Percentiles rank a stretch among this genome's conserved stretches.
These are phyloP conservation scores for Sakesphorus luctuosus DNA, from an alignment of 2,113 vertebrate species.

Conservation along the genomic window DNA sequence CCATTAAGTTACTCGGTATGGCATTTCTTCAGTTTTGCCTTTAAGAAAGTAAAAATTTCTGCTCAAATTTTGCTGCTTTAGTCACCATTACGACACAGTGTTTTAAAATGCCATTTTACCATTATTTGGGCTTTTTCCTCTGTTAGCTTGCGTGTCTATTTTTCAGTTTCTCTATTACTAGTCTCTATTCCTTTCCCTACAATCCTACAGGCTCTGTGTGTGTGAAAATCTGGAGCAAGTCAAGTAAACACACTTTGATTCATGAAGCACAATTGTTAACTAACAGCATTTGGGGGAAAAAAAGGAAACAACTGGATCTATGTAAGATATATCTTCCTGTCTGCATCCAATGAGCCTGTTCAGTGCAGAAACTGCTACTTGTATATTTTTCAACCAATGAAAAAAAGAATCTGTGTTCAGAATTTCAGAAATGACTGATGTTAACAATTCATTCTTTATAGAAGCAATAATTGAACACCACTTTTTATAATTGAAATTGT, in stretches of 20 bases:
- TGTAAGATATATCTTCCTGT: not conserved
- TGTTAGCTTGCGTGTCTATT: not conserved
- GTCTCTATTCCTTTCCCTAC: not conserved
- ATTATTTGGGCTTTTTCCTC: not conserved
- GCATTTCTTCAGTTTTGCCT: not conserved
- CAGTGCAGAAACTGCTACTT: not conserved
- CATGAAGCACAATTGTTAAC: not conserved
- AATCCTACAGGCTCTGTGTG: not conserved
- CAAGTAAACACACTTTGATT: not conserved
- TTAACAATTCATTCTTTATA: slow-evolving; percentile 49
- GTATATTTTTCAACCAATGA: not conserved
- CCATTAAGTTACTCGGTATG: not conserved
- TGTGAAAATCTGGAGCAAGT: not conserved
- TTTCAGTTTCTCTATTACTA: not conserved
- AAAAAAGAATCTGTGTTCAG: not conserved
- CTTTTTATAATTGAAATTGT: slow-evolving; percentile 41
- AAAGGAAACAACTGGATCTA: not conserved
- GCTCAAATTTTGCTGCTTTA: not conserved
- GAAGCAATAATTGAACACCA: slow-evolving; percentile 52
- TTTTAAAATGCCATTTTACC: not conserved
- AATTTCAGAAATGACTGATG: slow-evolving; percentile 13
- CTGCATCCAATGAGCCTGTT: not conserved
- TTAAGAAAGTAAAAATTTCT: not conserved
- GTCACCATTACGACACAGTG: not conserved
- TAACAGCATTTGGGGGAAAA: not conserved